Evolutionary conservation across 2,888 invertebrate species (phyloP), one percentile per base, ranked within the genome.

Genomic region (Abscondita cerata): DNA sequence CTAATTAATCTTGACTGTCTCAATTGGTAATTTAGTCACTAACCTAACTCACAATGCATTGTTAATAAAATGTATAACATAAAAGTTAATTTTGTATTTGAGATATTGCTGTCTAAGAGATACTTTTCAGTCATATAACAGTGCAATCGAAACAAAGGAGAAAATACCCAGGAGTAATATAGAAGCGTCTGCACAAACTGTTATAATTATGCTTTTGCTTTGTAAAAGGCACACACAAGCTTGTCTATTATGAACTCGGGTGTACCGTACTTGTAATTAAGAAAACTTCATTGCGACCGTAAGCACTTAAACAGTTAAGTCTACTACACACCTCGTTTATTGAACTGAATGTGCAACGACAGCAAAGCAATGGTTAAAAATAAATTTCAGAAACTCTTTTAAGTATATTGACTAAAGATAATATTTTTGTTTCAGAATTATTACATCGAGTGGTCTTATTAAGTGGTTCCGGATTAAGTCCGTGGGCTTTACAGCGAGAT

Each of bases 401-500:
- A 25, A 25, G 6, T 25, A 25, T 6, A 36, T 36, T 2, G 3
- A 36, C 11, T 36, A 36, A 36, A 36, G 4, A 3, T 12, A 36
- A 5, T 57, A 40, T 52, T 13, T 46, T 63, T 81, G 78, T 86
- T 87, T 72, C 85, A 94, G 95, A 93, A 82, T 85, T 96, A 70
- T 87, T 96, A 78, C 91, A 91, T 82, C 89, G 95, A 70, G 92
- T 92, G 71, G 90, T 95, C 74, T 84, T 96, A 76, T 86, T 95
- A 78, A 95, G 95, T 77, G 95, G 96, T 60, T 95, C 95, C 59
- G 93, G 93, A 18, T 83, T 95, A 68, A 94, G 94, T 74, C 94
- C 95, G 33, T 96, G 95, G 95, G 95, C 95, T 65, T 85, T 95
- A 74, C 93, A 93, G 81, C 87, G 90, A 71, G 93, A 93, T 77